Evolutionary conservation across 23 tunicate species (phyloP).

Genomic region (Ascidia mentula): DNA sequence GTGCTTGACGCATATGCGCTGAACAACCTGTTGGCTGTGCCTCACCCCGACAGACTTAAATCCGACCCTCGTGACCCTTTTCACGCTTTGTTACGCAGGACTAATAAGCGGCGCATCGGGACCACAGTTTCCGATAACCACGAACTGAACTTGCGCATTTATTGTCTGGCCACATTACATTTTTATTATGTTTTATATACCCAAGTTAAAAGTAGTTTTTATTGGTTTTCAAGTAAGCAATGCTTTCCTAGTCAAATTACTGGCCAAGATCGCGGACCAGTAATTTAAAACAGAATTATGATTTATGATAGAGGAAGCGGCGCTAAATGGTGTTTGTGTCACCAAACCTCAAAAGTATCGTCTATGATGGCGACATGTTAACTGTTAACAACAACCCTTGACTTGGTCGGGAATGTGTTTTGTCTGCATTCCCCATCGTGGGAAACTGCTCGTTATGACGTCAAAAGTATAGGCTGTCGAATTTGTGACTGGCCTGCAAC

Average conservation of each 20-base stretch:
- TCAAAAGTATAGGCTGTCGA: not conserved
- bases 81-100: not conserved
- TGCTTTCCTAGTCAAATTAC: too few species aligned
- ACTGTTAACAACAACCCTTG: not conserved
- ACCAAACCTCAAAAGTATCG: not conserved
- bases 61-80: not conserved
- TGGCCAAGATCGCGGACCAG: too few species aligned
- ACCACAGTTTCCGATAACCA: too few species aligned
- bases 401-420: not conserved
- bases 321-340: not conserved
- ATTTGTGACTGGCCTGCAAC: not conserved
- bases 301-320: too few species aligned
- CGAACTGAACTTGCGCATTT: too few species aligned
- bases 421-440: conserved; percentile 9
- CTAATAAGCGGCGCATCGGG: not conserved
- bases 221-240: too few species aligned
- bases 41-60: not conserved
- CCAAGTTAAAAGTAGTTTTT: too few species aligned
- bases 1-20: too few species aligned
- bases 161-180: too few species aligned
- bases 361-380: not conserved
- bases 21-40: too few species aligned
- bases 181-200: too few species aligned
- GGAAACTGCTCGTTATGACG: conserved; percentile 6
- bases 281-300: too few species aligned